Conservation (phyloP, 2,113 vertebrate genomes). For the Anolis sagrei region DNA sequence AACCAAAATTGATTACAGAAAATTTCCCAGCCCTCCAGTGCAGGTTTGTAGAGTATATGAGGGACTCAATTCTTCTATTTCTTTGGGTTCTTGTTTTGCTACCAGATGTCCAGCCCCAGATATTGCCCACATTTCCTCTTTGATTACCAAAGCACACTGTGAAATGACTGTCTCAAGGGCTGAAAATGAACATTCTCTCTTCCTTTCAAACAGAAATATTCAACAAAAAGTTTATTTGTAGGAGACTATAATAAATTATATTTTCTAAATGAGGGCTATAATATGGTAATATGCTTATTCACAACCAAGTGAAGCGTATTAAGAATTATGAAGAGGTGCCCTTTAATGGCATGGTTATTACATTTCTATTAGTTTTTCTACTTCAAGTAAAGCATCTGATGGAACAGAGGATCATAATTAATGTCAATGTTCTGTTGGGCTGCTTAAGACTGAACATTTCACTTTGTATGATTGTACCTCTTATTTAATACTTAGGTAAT, state of each 20-base stretch:
- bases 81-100: neutral
- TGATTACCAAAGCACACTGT: neutral
- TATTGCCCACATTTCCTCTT: neutral
- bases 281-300: constrained; percentile 30
- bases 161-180: neutral
- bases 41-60: neutral
- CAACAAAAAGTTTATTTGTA: constrained; percentile 18
- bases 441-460: constrained; percentile 8
- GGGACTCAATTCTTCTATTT: neutral
- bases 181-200: neutral
- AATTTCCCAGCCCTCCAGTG: neutral
- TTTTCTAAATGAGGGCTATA: constrained; percentile 26
- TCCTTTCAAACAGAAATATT: constrained; percentile 17
- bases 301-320: constrained; percentile 23
- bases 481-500: neutral
- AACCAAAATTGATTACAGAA: neutral
- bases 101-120: neutral
- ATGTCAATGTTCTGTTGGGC: constrained; percentile 15
- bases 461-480: constrained; percentile 23
- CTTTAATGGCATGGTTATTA: neutral
- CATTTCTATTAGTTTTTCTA: constrained; percentile 30
- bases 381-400: constrained; percentile 24
- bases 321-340: neutral
- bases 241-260: neutral
- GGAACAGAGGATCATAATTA: constrained; percentile 4